These are phyloP conservation scores for Goniozus legneri DNA, from an alignment of 1,140 invertebrate species.

Conservation along the genomic window DNA sequence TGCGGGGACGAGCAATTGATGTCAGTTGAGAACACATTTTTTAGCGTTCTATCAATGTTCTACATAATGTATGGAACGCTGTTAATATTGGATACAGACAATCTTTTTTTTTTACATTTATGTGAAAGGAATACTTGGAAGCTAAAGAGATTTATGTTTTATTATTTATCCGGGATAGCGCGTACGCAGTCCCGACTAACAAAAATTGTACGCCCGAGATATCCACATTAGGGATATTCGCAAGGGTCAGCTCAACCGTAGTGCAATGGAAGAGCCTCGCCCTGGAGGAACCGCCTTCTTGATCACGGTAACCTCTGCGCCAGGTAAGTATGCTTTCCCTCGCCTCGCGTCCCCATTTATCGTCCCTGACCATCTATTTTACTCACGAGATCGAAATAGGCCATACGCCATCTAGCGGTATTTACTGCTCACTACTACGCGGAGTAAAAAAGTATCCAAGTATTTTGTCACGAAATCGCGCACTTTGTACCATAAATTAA, in stretches of 20 bases:
- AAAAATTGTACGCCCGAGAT: conserved; percentile 34
- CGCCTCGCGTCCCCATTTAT: not conserved
- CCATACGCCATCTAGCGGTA: not conserved
- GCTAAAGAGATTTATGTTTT: not conserved
- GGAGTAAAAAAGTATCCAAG: too few species aligned
- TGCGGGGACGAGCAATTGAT: too few species aligned
- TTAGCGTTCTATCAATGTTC: too few species aligned
- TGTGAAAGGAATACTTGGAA: too few species aligned
- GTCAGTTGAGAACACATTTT: too few species aligned
- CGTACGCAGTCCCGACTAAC: conserved; percentile 51
- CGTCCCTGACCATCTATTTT: not conserved
- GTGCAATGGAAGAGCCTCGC: conserved; percentile 63
- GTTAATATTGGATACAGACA: too few species aligned
- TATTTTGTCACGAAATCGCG: too few species aligned
- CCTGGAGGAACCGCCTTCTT: conserved; percentile 65
- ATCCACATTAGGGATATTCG: conserved; percentile 33
- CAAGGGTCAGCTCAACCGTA: conserved; percentile 16
- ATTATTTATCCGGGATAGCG: conserved; percentile 23
- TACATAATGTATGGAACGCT: too few species aligned
- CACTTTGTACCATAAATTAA: too few species aligned
- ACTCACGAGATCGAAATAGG: conserved; percentile 4
- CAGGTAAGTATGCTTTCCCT: conserved; percentile 34
- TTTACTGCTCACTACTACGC: too few species aligned
- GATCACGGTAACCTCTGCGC: conserved; percentile 64
- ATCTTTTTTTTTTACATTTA: too few species aligned